Base-by-base conservation (phyloP, 2,888 invertebrate genomes). In the Andrena bucephala region DNA sequence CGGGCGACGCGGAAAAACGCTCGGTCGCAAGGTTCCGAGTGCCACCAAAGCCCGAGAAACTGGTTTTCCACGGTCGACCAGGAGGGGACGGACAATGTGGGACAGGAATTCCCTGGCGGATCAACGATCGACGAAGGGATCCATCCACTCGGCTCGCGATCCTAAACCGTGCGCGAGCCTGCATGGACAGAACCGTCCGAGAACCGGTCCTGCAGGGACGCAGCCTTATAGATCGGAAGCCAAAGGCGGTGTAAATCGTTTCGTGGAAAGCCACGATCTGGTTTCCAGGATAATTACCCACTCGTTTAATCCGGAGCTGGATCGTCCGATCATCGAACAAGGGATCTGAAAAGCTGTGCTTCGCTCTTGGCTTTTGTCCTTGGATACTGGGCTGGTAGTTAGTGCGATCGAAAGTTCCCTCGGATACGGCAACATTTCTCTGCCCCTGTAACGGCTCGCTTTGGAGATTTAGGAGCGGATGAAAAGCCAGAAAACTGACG, bases 201-300 rank as follows among this genome's bases (percentile, higher is more conserved):
- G 77, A 89, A 89, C 88, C 88, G 88, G 88, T 89, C 86, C 77
- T 84, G 67, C 87, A 77, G 78, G 83, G 66, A 66, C 79, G 72
- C 77, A 52, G 54, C 75, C 75, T 82, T 84, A 75, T 75, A 75
- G 65, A 82, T 78, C 73, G 74, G 67, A 50, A 59, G 29, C 68
- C 69, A 69, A 68, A 65, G 82, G 54, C 52, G 24, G 33, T 54
- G 65, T 16, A 59, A 33, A 68, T 65, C 82, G 33, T 72, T 84
- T 83, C 79, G 72, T 50, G 79, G 79, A 83, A 84, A 83, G 6
- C 50, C 36, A 52, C 36, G 29, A 72, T 60, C 77, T 59, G 77
- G 36, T 67, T 72, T 62, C n/a, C 42, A 20, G 50, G 24, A 24
- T 33, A 50, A 59, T 70, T 65, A 48, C 13, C 57, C 20, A 13